Percentiles rank a stretch among this genome's conserved stretches.
These are phyloP conservation scores for Dynastes hyllus DNA, from an alignment of 2,888 invertebrate species.

Conservation along the genomic window DNA sequence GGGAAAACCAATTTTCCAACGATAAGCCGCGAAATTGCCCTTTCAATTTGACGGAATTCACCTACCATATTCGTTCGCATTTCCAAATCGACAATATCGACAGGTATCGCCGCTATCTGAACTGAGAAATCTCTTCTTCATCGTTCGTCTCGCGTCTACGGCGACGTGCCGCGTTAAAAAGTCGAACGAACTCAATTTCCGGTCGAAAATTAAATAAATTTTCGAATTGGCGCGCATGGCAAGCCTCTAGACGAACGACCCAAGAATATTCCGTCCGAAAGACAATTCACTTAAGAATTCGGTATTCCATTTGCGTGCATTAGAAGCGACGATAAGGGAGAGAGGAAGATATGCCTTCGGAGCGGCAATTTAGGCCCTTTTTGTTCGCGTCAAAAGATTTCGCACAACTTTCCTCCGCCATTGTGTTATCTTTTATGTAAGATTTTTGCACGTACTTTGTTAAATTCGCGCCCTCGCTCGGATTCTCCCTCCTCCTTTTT, in stretches of 20 bases:
- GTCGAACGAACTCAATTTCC: constrained; percentile 46
- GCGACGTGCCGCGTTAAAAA: constrained; percentile 34
- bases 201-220: constrained; percentile 47
- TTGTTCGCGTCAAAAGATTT: constrained; percentile 46
- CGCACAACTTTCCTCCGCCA: constrained; percentile 39
- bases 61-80: background rate
- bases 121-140: constrained; percentile 1
- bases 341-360: constrained; percentile 2
- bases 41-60: constrained; percentile 1
- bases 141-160: background rate
- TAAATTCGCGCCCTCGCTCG: constrained; percentile 31
- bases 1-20: background rate
- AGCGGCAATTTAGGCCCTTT: constrained; percentile 44
- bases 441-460: constrained; percentile 47
- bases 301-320: constrained; percentile 47
- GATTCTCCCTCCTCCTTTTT: background rate
- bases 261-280: constrained; percentile 1
- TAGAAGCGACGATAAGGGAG: constrained; percentile 33
- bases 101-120: constrained; percentile 4
- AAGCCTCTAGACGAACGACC: background rate
- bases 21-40: background rate
- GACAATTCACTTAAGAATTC: constrained; percentile 47
- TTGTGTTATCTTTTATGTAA: constrained; percentile 47
- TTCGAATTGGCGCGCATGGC: constrained; percentile 27
- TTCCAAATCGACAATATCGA: background rate